phyloP scores from a whole-genome alignment of 1,140 invertebrate species.

The Cydia fagiglandana region DNA sequence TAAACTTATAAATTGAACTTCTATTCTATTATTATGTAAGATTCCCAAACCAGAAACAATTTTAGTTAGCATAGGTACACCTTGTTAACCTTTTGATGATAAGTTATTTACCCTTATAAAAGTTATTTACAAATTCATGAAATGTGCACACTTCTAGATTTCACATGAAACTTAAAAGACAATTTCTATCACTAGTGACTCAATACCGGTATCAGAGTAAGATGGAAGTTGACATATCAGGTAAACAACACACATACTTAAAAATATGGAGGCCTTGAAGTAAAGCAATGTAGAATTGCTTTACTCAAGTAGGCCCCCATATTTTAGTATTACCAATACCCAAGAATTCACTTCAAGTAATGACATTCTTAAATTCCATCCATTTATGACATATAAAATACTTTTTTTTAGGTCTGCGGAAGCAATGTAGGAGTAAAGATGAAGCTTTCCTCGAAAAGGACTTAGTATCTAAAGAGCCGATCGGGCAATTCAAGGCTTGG shows the following conservation, averaged over 20 bases:
- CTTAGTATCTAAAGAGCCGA: not conserved
- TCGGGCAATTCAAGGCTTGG: slow-evolving; percentile 2
- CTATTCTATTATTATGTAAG: too few species aligned
- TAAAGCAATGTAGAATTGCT: too few species aligned
- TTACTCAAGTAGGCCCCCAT: too few species aligned
- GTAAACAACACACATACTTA: not conserved
- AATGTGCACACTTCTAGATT: not conserved
- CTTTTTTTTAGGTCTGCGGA: not conserved
- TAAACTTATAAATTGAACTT: too few species aligned
- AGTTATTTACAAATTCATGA: not conserved
- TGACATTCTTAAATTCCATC: not conserved
- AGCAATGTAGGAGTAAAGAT: not conserved
- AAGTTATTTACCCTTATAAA: slow-evolving; percentile 1
- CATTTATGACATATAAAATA: not conserved
- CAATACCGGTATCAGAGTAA: not conserved
- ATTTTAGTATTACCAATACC: too few species aligned
- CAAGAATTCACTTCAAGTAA: too few species aligned
- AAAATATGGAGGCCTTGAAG: too few species aligned
- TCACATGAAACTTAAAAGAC: not conserved
- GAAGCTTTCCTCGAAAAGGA: not conserved
- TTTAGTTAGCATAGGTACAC: too few species aligned
- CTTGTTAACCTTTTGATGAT: not conserved
- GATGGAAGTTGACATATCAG: not conserved
- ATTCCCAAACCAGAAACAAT: too few species aligned
- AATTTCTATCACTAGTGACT: not conserved